These are phyloP conservation scores for Aleiodes leptofemur DNA, from an alignment of 2,888 invertebrate genomes.

Conservation along the genomic window DNA sequence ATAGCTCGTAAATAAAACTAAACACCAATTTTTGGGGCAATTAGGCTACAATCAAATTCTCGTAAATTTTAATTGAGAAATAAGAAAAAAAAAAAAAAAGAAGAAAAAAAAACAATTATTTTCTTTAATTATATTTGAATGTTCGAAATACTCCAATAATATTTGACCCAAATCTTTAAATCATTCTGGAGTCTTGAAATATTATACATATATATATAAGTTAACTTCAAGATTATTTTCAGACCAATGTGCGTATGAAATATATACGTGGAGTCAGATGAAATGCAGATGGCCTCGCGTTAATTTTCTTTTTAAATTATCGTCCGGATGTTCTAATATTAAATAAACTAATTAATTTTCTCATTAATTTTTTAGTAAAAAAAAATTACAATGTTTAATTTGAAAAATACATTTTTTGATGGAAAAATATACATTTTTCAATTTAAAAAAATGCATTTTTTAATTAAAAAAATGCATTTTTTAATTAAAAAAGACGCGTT, in stretches of 20 bases:
- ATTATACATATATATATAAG: background rate
- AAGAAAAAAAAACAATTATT: too few species aligned
- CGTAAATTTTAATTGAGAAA: slow-evolving; percentile 18
- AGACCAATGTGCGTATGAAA: slow-evolving; percentile 23
- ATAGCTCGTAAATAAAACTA: slow-evolving; percentile 7
- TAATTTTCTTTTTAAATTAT: slow-evolving; percentile 37
- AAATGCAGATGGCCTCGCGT: slow-evolving; percentile 45
- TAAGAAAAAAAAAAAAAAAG: background rate
- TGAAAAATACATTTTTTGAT: too few species aligned
- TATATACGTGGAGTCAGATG: slow-evolving; percentile 35
- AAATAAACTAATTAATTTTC: slow-evolving; percentile 11
- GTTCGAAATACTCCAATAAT: background rate
- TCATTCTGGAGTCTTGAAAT: slow-evolving; percentile 30
- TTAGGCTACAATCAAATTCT: slow-evolving; percentile 6
- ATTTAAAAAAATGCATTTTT: too few species aligned
- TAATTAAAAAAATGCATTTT: too few species aligned
- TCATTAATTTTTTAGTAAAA: slow-evolving; percentile 24
- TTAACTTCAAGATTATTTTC: slow-evolving; percentile 39
- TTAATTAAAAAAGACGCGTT: too few species aligned
- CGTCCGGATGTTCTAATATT: slow-evolving; percentile 47
- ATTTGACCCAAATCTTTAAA: background rate
- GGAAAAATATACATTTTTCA: too few species aligned
- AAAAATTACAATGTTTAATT: background rate
- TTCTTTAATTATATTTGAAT: background rate
- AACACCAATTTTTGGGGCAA: slow-evolving; percentile 19